Evolutionary conservation across 2,797 vertebrate genomes (phyloP).

Genomic region (Brachymystax lenok): DNA sequence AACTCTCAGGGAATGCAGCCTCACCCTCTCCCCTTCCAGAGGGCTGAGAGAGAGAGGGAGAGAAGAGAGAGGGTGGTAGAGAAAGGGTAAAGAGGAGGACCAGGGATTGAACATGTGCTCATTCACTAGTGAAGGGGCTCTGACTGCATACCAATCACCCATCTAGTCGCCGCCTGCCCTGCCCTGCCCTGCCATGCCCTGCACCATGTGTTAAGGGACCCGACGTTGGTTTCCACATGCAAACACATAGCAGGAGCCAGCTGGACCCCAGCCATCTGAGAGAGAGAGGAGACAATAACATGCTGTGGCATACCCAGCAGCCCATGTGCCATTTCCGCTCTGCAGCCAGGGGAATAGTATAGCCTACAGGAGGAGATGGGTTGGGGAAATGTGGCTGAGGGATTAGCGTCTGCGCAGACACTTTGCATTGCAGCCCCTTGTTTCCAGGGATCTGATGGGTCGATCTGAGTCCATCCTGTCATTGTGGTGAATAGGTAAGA

Average conservation of each 20-base stretch:
- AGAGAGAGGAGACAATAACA: conserved; percentile 61
- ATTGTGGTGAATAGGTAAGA: not conserved
- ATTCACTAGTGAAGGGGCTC: conserved; percentile 21
- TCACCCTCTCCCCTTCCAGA: not conserved
- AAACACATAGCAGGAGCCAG: conserved; percentile 65
- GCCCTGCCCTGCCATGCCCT: conserved; percentile 40
- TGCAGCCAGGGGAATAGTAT: conserved; percentile 1
- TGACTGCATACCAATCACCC: conserved; percentile 62
- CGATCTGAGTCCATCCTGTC: not conserved
- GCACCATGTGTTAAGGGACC: conserved; percentile 54
- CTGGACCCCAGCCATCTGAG: conserved; percentile 63
- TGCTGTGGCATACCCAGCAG: conserved; percentile 48
- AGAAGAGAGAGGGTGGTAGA: conserved; percentile 31
- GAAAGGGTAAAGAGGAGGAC: conserved; percentile 32
- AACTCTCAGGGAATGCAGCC: not conserved
- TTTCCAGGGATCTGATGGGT: not conserved
- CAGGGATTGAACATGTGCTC: conserved; percentile 56
- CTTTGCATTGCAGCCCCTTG: not conserved
- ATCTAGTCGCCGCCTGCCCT: conserved; percentile 44
- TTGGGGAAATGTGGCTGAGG: not conserved
- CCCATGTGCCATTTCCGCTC: conserved; percentile 26
- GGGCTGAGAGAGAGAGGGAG: not conserved
- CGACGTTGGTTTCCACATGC: conserved; percentile 61
- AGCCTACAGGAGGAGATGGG: not conserved
- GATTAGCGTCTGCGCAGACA: not conserved